Evolutionary conservation across 2,888 invertebrate genomes (phyloP).

Genomic region (Xanthorhoe spadicearia): DNA sequence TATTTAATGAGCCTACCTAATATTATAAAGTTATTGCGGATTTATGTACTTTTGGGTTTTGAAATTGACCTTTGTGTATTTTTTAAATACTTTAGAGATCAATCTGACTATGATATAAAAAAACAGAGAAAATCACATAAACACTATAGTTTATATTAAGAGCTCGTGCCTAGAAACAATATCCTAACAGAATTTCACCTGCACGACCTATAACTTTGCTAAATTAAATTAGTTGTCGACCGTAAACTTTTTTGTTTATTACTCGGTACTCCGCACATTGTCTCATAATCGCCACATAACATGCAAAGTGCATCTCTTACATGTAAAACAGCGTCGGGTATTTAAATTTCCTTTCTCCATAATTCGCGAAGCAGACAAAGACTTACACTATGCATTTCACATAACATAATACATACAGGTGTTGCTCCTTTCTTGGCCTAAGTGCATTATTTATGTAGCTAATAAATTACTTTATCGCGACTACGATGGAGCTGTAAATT

Average conservation of each 20-base stretch:
- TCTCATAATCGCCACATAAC: constrained; percentile 76
- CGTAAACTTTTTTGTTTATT: constrained; percentile 27
- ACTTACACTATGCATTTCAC: constrained; percentile 70
- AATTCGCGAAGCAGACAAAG: constrained; percentile 81
- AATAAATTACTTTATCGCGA: not conserved
- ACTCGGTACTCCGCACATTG: constrained; percentile 50
- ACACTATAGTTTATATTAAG: not conserved
- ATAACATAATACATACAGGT: constrained; percentile 50
- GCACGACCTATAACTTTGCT: constrained; percentile 18
- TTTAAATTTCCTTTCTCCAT: constrained; percentile 82
- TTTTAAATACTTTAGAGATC: not conserved
- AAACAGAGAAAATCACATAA: not conserved
- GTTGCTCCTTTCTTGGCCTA: constrained; percentile 4
- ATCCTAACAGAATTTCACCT: constrained; percentile 10
- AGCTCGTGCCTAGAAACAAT: constrained; percentile 4
- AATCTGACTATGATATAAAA: not conserved
- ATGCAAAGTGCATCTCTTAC: constrained; percentile 83
- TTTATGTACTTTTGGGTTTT: too few species aligned
- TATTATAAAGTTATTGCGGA: too few species aligned
- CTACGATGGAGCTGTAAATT: too few species aligned
- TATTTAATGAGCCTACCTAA: too few species aligned
- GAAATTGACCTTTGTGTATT: not conserved
- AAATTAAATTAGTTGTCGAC: constrained; percentile 19
- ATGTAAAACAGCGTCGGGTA: constrained; percentile 82
- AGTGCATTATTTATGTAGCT: constrained; percentile 11